Percentiles rank a stretch among this genome's conserved stretches.
These are phyloP conservation scores for Hirtodrosophila trivittata DNA, from an alignment of 2,888 invertebrate species.

Conservation along the genomic window DNA sequence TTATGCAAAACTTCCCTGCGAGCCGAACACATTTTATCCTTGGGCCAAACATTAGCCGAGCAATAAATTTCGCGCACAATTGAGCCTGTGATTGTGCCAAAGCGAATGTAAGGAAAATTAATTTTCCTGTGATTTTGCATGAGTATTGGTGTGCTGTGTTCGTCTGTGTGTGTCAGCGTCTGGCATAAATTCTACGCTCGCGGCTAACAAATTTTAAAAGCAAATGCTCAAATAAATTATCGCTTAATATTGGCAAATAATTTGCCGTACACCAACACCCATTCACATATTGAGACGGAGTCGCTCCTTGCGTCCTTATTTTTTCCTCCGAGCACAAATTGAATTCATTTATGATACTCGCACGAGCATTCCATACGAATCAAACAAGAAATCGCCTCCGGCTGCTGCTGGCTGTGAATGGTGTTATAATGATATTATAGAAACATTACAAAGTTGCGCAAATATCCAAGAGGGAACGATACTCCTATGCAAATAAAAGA, in stretches of 20 bases:
- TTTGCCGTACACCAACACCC: constrained; percentile 43
- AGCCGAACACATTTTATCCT: constrained; percentile 56
- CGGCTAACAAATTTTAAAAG: constrained; percentile 67
- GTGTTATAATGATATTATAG: constrained; percentile 77
- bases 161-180: constrained; percentile 8
- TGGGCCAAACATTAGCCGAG: constrained; percentile 69
- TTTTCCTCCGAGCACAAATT: constrained; percentile 54
- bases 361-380: constrained; percentile 35
- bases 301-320: constrained; percentile 10
- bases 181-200: constrained; percentile 65
- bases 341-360: constrained; percentile 63
- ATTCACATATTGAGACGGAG: constrained; percentile 22
- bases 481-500: constrained; percentile 14
- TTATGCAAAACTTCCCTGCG: constrained; percentile 56
- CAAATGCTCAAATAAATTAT: constrained; percentile 73
- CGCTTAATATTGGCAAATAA: constrained; percentile 75
- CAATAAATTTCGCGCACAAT: constrained; percentile 75
- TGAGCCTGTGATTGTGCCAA: constrained; percentile 62
- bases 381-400: constrained; percentile 37
- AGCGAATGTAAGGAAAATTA: constrained; percentile 72
- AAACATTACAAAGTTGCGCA: constrained; percentile 64
- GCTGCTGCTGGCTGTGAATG: constrained; percentile 44
- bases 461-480: no score
- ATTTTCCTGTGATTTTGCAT: constrained; percentile 74
- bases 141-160: constrained; percentile 14